A percentile compares a stretch with the other conserved stretches of the same genome.
These are phyloP conservation scores for Macrosiphum euphorbiae DNA, from an alignment of 2,888 invertebrate genomes.

Conservation along the genomic window DNA sequence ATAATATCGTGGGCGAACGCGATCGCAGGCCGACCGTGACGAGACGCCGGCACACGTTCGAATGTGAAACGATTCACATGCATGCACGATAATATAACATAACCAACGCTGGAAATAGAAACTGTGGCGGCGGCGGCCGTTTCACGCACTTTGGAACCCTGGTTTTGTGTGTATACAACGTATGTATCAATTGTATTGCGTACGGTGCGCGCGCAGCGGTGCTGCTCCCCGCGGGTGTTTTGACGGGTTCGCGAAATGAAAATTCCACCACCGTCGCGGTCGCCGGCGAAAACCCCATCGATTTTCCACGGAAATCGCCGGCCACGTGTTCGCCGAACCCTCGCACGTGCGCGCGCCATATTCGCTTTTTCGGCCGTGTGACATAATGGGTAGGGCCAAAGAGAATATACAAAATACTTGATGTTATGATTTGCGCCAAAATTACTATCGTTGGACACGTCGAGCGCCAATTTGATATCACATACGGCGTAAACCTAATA, in stretches of 20 bases:
- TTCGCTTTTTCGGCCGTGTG: not conserved
- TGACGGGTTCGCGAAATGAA: not conserved
- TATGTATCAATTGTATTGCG: not conserved
- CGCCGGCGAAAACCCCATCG: constrained; percentile 3
- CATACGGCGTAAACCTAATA: no score
- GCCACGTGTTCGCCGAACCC: constrained; percentile 13
- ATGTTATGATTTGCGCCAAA: no score
- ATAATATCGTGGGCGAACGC: not conserved
- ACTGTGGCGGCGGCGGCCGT: constrained; percentile 24
- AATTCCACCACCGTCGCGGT: not conserved
- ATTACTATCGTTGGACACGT: no score
- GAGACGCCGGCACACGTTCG: constrained; percentile 41
- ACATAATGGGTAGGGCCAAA: no score
- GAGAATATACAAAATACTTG: no score
- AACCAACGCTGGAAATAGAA: constrained; percentile 52
- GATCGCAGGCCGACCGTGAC: constrained; percentile 8
- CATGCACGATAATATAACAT: constrained; percentile 42
- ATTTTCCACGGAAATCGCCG: constrained; percentile 28
- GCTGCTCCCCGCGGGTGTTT: constrained; percentile 34
- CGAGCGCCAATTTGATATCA: no score
- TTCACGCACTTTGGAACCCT: constrained; percentile 45
- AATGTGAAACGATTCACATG: constrained; percentile 48
- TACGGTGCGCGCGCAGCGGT: not conserved
- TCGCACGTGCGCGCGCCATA: not conserved
- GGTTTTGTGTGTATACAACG: not conserved